Conservation (phyloP, 2,888 invertebrate genomes). For the Boloria euphrosyne region DNA sequence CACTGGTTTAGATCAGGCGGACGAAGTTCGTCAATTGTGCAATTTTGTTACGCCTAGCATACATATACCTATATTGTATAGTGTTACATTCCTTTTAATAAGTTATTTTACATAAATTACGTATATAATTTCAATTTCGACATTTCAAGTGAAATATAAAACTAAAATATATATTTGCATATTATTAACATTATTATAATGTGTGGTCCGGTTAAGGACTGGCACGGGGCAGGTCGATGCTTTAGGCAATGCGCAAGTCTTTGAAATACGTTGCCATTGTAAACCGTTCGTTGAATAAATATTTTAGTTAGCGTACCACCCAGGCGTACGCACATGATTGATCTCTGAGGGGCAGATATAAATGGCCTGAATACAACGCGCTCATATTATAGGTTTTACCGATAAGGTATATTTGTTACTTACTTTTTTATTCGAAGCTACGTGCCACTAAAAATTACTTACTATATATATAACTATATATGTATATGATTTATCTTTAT, state of each 20-base stretch:
- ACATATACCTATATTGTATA: too few relatives aligned
- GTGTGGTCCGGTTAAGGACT: slow-evolving; percentile 27
- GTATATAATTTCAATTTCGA: slow-evolving; percentile 22
- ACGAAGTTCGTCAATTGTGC: too few relatives aligned
- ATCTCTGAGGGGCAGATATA: slow-evolving; percentile 71
- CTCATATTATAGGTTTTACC: slow-evolving; percentile 12
- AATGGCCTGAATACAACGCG: slow-evolving; percentile 24
- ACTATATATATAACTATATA: too few relatives aligned
- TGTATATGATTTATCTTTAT: too few relatives aligned
- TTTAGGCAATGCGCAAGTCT: slow-evolving; percentile 55
- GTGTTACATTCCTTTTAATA: too few relatives aligned
- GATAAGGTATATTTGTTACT: slow-evolving; percentile 15
- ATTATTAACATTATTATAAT: slow-evolving; percentile 27
- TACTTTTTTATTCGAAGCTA: neutral
- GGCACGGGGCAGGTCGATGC: slow-evolving; percentile 37
- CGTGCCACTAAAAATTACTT: neutral
- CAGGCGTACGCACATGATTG: slow-evolving; percentile 71
- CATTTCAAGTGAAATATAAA: slow-evolving; percentile 11
- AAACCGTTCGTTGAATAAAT: slow-evolving; percentile 71
- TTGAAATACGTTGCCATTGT: slow-evolving; percentile 80
- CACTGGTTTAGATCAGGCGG: too few relatives aligned
- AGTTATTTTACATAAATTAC: too few relatives aligned
- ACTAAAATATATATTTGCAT: slow-evolving; percentile 22
- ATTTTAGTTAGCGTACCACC: slow-evolving; percentile 76
- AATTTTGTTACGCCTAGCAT: too few relatives aligned